Base-by-base conservation (phyloP, 2,888 invertebrate species). In the Pinctada fucata region DNA sequence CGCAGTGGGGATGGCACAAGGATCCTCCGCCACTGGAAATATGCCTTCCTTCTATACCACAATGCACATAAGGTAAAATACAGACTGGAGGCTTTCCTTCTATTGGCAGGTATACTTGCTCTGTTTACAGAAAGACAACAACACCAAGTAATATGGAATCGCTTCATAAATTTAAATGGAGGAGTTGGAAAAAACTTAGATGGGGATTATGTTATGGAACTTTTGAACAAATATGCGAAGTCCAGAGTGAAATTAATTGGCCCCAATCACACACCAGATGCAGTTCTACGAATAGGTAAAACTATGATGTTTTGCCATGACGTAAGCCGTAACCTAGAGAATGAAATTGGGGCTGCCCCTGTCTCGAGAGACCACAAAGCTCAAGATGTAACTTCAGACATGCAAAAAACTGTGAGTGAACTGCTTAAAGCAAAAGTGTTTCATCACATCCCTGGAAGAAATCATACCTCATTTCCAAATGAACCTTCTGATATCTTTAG, bases 151-250 rank as follows among this genome's bases (percentile, higher is more conserved):
- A 70, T 68, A n/a, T 66, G 67, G 51, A 78, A 78, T 68, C n/a
- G 68, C 58, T 78, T 78, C 68, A 63, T 78, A 10, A 78, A 68
- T 68, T 58, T 78, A 10, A 45, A 16, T 16, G 78, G 78, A 58
- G 78, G 78, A 67, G 16, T 16, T 31, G 78, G 64, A 4, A 66
- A 72, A 49, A 73, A 78, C 52, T 16, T 78, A 48, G 78, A 78
- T 78, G 73, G 78, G n/a, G 74, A 74, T 64, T 74, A 78, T 74
- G 78, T 74, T 13, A 74, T 78, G 78, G 78, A 78, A 69, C 50
- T 78, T 10, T 45, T 74, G 10, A 78, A 74, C 31, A 73, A 74
- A 51, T 78, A 78, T 74, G 78, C 74, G 2, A 78, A 74, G 50
- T 45, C 58, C 48, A 48, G 74, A 16, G 70, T 78, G 31, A 68